These are phyloP conservation scores for Pterocles burchelli DNA, from an alignment of 2,113 vertebrate species.

Conservation along the genomic window DNA sequence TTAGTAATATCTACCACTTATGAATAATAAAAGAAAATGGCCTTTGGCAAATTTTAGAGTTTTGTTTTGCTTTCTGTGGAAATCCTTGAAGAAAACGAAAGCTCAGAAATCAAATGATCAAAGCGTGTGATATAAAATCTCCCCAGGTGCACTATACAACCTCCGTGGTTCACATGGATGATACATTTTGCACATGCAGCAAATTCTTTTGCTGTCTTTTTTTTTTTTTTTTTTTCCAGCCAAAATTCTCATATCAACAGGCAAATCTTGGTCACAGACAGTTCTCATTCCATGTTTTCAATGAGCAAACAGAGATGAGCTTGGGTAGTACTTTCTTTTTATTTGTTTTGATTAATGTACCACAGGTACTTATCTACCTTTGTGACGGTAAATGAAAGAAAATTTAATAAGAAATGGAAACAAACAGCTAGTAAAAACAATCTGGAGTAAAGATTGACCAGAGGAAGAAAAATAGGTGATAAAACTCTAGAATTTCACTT, in stretches of 20 bases:
- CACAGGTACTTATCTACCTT: neutral
- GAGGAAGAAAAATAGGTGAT: neutral
- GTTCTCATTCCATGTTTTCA: neutral
- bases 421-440: neutral
- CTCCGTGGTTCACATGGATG: neutral
- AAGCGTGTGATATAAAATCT: neutral
- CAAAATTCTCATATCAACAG: neutral
- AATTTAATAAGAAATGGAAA: neutral
- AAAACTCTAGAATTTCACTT: neutral
- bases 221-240: neutral
- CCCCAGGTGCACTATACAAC: neutral
- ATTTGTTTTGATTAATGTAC: neutral
- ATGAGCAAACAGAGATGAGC: neutral
- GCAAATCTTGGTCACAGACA: neutral
- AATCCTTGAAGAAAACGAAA: conserved; percentile 6
- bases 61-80: conserved; percentile 42
- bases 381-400: neutral
- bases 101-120: neutral
- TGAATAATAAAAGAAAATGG: conserved; percentile 58
- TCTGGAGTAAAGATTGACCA: neutral
- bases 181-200: neutral
- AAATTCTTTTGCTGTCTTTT: neutral
- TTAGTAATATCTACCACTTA: conserved; percentile 54
- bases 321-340: neutral
- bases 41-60: neutral